These are phyloP conservation scores for Oligia strigilis DNA, from an alignment of 2,888 invertebrate species.

Conservation along the genomic window DNA sequence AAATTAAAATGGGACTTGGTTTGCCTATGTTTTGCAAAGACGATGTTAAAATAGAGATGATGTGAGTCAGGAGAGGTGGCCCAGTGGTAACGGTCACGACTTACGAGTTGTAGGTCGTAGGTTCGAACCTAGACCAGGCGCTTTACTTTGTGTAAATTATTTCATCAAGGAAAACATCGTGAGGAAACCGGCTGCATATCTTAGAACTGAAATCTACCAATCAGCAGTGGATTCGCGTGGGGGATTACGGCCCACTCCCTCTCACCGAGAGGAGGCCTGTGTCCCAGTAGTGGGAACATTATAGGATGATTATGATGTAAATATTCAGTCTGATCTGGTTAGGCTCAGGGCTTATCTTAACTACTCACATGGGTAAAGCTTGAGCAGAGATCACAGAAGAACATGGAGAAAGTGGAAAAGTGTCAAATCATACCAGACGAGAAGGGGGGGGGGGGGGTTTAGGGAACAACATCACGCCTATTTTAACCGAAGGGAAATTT, in stretches of 20 bases:
- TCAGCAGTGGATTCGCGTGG: neutral
- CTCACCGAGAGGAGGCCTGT: neutral
- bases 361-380: no score
- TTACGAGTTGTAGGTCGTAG: neutral
- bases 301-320: neutral
- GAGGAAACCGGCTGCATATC: neutral
- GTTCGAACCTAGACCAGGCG: neutral
- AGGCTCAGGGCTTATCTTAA: no score
- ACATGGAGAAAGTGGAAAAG: no score
- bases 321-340: no score
- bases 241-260: neutral
- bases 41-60: neutral
- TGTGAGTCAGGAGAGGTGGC: neutral
- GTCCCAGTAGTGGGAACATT: neutral
- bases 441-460: no score
- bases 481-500: no score
- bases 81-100: neutral
- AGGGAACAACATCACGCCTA: no score
- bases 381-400: no score
- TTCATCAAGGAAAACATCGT: neutral
- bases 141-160: neutral
- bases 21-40: slow-evolving; percentile 15
- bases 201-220: neutral
- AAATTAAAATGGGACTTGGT: neutral
- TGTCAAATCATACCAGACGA: no score